Conservation (phyloP, 2,888 invertebrate species). For the Dynastes tityus region DNA sequence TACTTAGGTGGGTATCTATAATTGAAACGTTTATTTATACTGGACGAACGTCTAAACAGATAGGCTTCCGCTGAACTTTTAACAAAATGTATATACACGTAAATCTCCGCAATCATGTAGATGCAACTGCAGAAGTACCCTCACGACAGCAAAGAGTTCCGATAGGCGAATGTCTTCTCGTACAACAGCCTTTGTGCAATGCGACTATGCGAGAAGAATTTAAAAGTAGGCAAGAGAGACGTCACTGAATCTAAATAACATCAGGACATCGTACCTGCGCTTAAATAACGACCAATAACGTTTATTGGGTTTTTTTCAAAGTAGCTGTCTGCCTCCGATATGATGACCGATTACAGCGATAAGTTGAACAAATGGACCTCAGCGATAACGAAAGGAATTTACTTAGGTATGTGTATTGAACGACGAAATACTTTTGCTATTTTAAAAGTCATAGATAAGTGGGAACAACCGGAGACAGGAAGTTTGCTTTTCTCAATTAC, state of each 20-base stretch:
- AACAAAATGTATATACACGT: conserved; percentile 30
- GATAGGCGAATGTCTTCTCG: conserved; percentile 42
- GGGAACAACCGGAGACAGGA: neutral
- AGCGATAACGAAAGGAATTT: conserved; percentile 21
- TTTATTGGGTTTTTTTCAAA: conserved; percentile 12
- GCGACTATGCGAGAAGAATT: conserved; percentile 32
- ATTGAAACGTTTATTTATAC: conserved; percentile 18
- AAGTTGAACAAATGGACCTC: conserved; percentile 21
- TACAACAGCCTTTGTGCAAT: conserved; percentile 41
- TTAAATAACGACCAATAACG: conserved; percentile 20
- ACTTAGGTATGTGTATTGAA: conserved; percentile 1
- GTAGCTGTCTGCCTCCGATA: conserved; percentile 13
- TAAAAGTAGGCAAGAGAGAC: conserved; percentile 23
- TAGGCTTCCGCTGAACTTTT: neutral
- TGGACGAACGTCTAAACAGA: conserved; percentile 12
- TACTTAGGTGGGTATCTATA: conserved; percentile 9
- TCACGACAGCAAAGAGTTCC: conserved; percentile 20
- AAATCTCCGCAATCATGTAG: neutral
- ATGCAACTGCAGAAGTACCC: conserved; percentile 16
- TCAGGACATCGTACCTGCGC: conserved; percentile 29
- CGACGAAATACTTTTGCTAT: conserved; percentile 6
- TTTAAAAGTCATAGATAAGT: conserved; percentile 3
- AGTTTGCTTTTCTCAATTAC: conserved; percentile 23
- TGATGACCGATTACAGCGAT: conserved; percentile 34
- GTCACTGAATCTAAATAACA: conserved; percentile 34